These are phyloP conservation scores for Elephantulus edwardii DNA, from an alignment of 2,113 vertebrate genomes.

Conservation along the genomic window DNA sequence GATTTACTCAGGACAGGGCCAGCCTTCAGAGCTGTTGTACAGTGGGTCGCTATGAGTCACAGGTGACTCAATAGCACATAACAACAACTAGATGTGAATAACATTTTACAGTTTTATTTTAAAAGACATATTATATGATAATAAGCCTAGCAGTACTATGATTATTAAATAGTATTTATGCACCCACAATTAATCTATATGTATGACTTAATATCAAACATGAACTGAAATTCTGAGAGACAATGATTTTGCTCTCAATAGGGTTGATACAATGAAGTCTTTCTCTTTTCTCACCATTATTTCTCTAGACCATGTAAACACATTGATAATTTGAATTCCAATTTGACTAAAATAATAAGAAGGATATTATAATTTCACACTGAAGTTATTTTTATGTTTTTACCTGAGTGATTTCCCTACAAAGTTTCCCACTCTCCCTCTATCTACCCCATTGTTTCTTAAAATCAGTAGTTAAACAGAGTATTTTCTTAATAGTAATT, in stretches of 20 bases:
- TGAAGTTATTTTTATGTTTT: conserved; percentile 52
- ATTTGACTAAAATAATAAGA: conserved; percentile 52
- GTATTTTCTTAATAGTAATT: conserved; percentile 44
- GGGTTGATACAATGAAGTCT: background rate
- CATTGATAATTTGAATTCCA: conserved; percentile 38
- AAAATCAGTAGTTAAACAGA: conserved; percentile 40
- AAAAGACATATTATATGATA: background rate
- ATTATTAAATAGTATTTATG: conserved; percentile 11
- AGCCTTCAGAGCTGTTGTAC: too few relatives aligned
- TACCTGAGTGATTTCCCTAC: conserved; percentile 1
- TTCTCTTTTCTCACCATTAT: conserved; percentile 8
- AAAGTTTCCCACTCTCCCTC: background rate
- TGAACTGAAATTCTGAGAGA: conserved; percentile 24
- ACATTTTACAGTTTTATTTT: conserved; percentile 40
- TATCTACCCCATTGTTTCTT: background rate
- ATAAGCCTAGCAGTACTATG: conserved; percentile 14
- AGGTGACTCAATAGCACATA: too few relatives aligned
- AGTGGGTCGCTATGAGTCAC: too few relatives aligned
- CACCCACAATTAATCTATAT: conserved; percentile 23
- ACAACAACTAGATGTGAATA: conserved; percentile 34
- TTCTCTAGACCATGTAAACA: conserved; percentile 4
- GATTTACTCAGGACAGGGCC: too few relatives aligned
- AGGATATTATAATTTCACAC: conserved; percentile 56
- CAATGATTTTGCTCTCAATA: background rate
- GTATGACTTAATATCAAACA: background rate